phyloP scores from a whole-genome alignment of 2,113 vertebrate genomes.

The Pomatostomus ruficeps region DNA sequence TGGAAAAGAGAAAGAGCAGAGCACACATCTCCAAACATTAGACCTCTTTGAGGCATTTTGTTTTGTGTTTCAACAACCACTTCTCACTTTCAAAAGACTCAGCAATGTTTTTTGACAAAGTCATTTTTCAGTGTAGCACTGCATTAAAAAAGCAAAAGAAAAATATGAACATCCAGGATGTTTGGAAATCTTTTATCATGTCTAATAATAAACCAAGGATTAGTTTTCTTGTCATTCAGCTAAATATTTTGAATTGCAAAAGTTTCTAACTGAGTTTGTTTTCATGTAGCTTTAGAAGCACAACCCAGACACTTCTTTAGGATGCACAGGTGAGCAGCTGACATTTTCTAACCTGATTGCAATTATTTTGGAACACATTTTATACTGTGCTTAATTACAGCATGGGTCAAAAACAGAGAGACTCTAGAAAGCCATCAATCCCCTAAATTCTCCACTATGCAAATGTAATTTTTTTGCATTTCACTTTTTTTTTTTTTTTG shows the following conservation, averaged over 20 bases:
- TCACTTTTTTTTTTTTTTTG: not conserved
- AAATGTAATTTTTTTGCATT: not conserved
- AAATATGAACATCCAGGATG: slow-evolving; percentile 8
- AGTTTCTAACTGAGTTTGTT: not conserved
- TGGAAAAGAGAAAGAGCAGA: not conserved
- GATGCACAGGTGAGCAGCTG: not conserved
- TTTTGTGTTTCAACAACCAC: not conserved
- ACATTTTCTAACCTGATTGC: slow-evolving; percentile 30
- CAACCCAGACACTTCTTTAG: not conserved
- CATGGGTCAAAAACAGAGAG: not conserved
- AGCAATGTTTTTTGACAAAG: not conserved
- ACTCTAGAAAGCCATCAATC: not conserved
- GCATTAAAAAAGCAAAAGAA: slow-evolving; percentile 27
- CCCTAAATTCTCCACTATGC: not conserved
- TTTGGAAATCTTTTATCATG: slow-evolving; percentile 20
- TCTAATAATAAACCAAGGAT: slow-evolving; percentile 31
- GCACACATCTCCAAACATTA: not conserved
- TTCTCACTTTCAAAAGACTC: slow-evolving; percentile 7
- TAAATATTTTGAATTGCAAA: slow-evolving; percentile 48
- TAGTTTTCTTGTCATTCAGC: slow-evolving; percentile 29
- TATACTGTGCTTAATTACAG: not conserved
- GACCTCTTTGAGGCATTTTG: not conserved
- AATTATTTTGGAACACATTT: slow-evolving; percentile 14
- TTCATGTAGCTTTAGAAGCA: not conserved
- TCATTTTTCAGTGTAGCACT: slow-evolving; percentile 40